Conservation (phyloP, 2,797 vertebrate genomes). For the Anguilla pacifica region DNA sequence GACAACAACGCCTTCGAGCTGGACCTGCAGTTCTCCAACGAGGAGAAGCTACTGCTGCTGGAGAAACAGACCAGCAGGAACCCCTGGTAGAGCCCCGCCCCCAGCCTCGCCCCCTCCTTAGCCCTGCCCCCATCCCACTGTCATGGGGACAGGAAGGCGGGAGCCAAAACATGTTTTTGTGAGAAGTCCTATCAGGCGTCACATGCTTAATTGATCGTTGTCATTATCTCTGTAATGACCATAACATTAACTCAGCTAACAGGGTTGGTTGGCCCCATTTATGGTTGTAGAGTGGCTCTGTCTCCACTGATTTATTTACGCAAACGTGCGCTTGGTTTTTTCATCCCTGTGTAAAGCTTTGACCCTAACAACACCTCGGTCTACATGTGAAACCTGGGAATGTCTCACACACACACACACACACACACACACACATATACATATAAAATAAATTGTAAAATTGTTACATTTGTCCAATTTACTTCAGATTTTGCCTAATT, state of each 20-base stretch:
- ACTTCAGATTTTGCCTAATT: not conserved
- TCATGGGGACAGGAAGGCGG: not conserved
- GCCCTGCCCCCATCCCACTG: not conserved
- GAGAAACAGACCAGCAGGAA: constrained; percentile 94
- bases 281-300: not conserved
- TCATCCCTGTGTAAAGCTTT: not conserved
- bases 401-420: not conserved
- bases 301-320: not conserved
- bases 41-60: constrained; percentile 90
- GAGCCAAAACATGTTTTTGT: constrained; percentile 4
- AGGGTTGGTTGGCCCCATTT: not conserved
- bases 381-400: not conserved
- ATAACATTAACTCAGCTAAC: not conserved
- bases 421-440: not conserved
- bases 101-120: not conserved
- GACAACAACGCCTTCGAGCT: constrained; percentile 98
- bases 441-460: not conserved
- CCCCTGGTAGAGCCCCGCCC: constrained; percentile 79
- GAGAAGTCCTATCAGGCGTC: not conserved
- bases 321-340: not conserved
- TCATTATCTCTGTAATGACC: not conserved
- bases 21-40: constrained; percentile 93
- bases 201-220: not conserved
- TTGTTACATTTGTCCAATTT: not conserved
- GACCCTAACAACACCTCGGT: not conserved